Conservation (phyloP, 2,113 vertebrate species). For the Labrus mixtus region DNA sequence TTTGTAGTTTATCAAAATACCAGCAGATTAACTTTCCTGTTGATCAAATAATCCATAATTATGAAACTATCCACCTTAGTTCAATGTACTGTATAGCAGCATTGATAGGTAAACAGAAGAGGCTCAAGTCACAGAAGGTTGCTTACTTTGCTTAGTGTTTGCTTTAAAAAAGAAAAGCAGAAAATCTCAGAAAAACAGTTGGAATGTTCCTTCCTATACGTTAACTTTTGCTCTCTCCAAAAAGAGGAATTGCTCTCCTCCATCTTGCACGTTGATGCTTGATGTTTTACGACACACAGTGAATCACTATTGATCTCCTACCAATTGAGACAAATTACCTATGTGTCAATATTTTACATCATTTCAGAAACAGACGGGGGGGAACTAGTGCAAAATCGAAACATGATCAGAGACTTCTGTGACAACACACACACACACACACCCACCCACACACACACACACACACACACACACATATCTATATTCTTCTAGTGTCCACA, state of each 20-base stretch:
- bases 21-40: too few species aligned
- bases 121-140: too few species aligned
- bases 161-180: too few species aligned
- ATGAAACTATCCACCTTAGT: too few species aligned
- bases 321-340: conserved; percentile 56
- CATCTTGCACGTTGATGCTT: conserved; percentile 14
- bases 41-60: too few species aligned
- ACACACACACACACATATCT: conserved; percentile 25
- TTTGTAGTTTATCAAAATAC: background rate
- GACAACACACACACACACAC: conserved; percentile 50
- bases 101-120: too few species aligned
- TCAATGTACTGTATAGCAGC: too few species aligned
- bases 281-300: conserved; percentile 41
- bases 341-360: conserved; percentile 63
- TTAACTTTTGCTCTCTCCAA: background rate
- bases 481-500: conserved; percentile 57
- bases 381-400: conserved; percentile 35
- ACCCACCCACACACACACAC: conserved; percentile 46
- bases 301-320: conserved; percentile 56
- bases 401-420: conserved; percentile 41
- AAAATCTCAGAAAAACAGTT: too few species aligned
- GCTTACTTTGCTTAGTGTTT: too few species aligned
- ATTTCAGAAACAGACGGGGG: conserved; percentile 38
- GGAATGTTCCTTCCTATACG: background rate
- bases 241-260: background rate